phyloP scores from a whole-genome alignment of 2,888 invertebrate genomes.

The Phengaris alcon region DNA sequence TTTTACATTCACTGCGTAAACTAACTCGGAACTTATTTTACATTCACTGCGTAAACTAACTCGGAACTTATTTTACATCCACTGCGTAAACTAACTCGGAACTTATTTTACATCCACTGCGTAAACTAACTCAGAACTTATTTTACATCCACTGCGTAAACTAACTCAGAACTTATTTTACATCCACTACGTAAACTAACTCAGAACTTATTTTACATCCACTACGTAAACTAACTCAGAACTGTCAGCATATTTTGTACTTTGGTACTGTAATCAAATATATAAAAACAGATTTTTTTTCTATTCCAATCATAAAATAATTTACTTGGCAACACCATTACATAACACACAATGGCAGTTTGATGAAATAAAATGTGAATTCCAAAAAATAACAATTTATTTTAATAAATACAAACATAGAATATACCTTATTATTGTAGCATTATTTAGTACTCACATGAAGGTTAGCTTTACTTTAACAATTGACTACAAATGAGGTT shows the following conservation, averaged over 20 bases:
- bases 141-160: neutral
- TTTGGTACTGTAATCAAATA: too few relatives aligned
- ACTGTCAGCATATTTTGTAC: neutral
- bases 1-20: neutral
- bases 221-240: too few relatives aligned
- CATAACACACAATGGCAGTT: neutral
- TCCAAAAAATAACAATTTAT: constrained; percentile 1
- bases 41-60: too few relatives aligned
- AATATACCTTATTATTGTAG: neutral
- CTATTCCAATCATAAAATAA: too few relatives aligned
- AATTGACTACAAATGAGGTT: neutral
- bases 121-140: neutral
- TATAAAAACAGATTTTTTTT: too few relatives aligned
- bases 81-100: too few relatives aligned
- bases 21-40: neutral
- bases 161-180: neutral
- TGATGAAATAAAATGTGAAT: neutral
- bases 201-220: neutral
- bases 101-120: neutral
- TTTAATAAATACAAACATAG: neutral
- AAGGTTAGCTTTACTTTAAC: neutral
- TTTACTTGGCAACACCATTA: too few relatives aligned
- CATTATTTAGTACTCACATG: neutral
- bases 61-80: neutral
- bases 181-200: too few relatives aligned